Evolutionary conservation across 1,140 invertebrate species (phyloP).

Genomic region (Drosophila dunni): DNA sequence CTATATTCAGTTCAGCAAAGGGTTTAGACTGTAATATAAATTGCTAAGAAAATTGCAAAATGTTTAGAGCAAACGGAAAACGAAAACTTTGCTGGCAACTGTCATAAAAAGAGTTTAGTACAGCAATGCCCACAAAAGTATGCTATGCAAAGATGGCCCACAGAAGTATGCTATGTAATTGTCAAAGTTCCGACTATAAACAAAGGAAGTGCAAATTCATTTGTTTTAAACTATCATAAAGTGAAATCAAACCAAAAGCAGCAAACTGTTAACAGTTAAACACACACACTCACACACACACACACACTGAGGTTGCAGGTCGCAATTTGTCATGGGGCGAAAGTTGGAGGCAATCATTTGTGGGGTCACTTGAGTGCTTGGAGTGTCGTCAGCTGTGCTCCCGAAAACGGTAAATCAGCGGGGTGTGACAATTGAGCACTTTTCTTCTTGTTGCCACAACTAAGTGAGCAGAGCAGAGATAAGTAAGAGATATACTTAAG

Average conservation of each 20-base stretch:
- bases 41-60: neutral
- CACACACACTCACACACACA: constrained; percentile 47
- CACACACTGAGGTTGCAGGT: neutral
- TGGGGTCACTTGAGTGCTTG: too few relatives aligned
- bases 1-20: neutral
- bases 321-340: too few relatives aligned
- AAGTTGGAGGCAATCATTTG: too few relatives aligned
- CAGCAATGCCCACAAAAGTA: constrained; percentile 2
- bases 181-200: constrained; percentile 10
- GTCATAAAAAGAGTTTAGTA: constrained; percentile 2
- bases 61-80: neutral
- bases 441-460: too few relatives aligned
- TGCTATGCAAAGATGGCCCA: constrained; percentile 1
- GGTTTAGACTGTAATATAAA: constrained; percentile 1
- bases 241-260: constrained; percentile 56
- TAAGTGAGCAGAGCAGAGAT: too few relatives aligned
- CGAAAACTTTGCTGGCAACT: neutral
- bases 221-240: neutral
- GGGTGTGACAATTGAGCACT: too few relatives aligned
- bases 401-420: too few relatives aligned
- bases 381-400: too few relatives aligned
- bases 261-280: constrained; percentile 58
- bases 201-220: neutral
- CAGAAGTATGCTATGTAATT: constrained; percentile 7
- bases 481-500: too few relatives aligned